Conservation (phyloP, 2,888 invertebrate species). For the Andricus quercusramuli region DNA sequence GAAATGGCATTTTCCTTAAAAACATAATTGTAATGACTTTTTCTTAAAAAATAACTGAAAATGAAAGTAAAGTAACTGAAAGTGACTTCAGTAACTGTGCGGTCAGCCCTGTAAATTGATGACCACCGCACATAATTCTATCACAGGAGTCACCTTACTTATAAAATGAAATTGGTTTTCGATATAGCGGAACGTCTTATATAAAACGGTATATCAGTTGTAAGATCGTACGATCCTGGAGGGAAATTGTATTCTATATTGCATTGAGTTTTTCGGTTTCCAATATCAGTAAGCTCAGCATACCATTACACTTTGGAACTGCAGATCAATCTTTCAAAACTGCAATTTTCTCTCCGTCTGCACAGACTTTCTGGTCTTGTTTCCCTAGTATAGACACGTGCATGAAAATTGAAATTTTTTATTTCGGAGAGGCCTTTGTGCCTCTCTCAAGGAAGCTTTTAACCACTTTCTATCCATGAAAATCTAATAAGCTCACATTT, state of each 20-base stretch:
- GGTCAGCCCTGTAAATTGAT: background rate
- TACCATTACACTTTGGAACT: slow-evolving; percentile 9
- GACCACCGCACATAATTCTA: background rate
- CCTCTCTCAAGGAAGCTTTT: slow-evolving; percentile 13
- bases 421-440: background rate
- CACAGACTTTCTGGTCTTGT: background rate
- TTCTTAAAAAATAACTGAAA: no score
- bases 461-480: background rate
- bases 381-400: background rate
- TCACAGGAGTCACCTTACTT: background rate
- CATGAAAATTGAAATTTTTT: background rate
- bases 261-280: background rate
- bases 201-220: background rate
- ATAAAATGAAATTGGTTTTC: background rate
- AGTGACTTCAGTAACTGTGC: no score
- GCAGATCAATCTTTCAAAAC: slow-evolving; percentile 25
- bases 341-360: background rate
- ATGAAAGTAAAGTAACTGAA: no score
- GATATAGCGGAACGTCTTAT: background rate
- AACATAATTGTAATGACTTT: no score
- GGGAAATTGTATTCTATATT: background rate
- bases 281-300: slow-evolving; percentile 18
- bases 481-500: slow-evolving; percentile 31
- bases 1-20: no score
- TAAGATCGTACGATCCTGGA: background rate